Evolutionary conservation across 2,113 vertebrate species (phyloP).

Genomic region (Mesitornis unicolor): DNA sequence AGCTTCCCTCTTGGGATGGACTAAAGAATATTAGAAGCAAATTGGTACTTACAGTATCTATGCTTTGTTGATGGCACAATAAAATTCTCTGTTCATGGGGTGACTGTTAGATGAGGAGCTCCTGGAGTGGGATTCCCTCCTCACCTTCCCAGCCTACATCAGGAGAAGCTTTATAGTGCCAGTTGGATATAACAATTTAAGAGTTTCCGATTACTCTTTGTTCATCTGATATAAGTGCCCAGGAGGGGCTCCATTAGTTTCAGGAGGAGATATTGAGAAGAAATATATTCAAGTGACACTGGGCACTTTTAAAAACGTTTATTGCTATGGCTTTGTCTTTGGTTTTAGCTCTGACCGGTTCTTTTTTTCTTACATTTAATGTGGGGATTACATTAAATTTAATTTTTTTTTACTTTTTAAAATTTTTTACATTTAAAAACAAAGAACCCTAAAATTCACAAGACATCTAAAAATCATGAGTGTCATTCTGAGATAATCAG

Average conservation of each 20-base stretch:
- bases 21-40: neutral
- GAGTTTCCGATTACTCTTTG: neutral
- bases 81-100: neutral
- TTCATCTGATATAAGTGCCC: neutral
- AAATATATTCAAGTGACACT: neutral
- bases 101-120: neutral
- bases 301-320: conserved; percentile 58
- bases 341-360: conserved; percentile 10
- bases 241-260: conserved; percentile 14
- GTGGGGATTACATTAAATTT: neutral
- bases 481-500: neutral
- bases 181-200: neutral
- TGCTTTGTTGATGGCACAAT: neutral
- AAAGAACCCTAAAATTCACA: neutral
- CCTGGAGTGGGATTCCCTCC: neutral
- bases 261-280: conserved; percentile 43
- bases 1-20: neutral
- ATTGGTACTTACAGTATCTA: neutral
- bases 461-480: neutral
- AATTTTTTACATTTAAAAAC: neutral
- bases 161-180: neutral
- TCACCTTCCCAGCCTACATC: neutral
- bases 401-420: too few relatives aligned
- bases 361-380: conserved; percentile 1
- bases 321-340: conserved; percentile 52